These are phyloP conservation scores for Dermatemys mawii DNA, from an alignment of 2,113 vertebrate genomes.

Conservation along the genomic window DNA sequence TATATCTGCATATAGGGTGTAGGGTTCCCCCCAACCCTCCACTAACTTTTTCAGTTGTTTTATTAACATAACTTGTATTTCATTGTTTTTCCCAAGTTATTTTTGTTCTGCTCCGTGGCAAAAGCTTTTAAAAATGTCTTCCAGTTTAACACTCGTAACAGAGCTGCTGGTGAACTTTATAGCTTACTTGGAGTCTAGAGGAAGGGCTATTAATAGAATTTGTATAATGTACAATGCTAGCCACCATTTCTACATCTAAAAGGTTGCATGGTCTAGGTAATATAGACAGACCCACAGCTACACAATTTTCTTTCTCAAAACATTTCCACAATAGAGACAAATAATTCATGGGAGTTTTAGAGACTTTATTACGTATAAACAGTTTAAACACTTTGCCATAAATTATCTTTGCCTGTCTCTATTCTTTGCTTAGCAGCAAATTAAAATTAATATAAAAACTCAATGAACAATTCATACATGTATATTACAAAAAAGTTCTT, in stretches of 20 bases:
- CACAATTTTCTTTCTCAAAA: not conserved
- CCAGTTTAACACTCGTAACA: not conserved
- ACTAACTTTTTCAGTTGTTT: no score
- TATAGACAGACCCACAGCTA: not conserved
- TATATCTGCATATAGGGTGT: no score
- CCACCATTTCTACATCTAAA: rapidly evolving
- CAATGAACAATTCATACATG: constrained; percentile 98
- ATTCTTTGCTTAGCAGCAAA: constrained; percentile 98
- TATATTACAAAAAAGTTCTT: constrained; percentile 98
- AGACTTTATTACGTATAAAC: constrained; percentile 99
- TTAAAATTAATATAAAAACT: constrained; percentile 99
- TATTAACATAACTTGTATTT: no score
- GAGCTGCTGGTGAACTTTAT: not conserved
- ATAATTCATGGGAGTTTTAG: constrained; percentile 98
- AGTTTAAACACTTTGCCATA: constrained; percentile 99
- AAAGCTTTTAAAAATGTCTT: not conserved
- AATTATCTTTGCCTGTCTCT: constrained; percentile 99
- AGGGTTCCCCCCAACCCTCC: no score
- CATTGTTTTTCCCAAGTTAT: no score
- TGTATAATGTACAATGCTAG: rapidly evolving
- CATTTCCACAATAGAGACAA: constrained; percentile 84
- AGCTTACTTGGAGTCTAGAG: not conserved
- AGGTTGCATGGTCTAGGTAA: not conserved
- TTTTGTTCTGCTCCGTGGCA: no score
- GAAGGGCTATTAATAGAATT: not conserved